phyloP scores from a whole-genome alignment of 2,113 vertebrate genomes.

The Haplochromis vanheusdeni region DNA sequence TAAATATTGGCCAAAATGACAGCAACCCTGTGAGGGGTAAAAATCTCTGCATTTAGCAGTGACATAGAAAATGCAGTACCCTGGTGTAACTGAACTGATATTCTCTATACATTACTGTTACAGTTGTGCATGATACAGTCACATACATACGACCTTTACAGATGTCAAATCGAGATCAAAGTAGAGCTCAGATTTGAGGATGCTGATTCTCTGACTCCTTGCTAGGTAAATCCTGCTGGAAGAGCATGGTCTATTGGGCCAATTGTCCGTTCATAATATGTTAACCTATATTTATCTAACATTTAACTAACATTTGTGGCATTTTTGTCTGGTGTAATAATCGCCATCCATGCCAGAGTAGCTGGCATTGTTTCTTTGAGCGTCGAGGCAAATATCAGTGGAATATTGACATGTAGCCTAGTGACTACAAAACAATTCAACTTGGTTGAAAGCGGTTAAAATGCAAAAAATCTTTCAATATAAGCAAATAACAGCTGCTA shows the following conservation, averaged over 20 bases:
- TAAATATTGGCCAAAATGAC: conserved; percentile 14
- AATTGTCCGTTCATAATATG: neutral
- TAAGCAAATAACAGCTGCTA: neutral
- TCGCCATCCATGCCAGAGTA: neutral
- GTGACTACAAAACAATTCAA: neutral
- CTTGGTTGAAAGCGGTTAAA: neutral
- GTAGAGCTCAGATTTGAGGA: neutral
- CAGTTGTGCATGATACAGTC: neutral
- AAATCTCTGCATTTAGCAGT: conserved; percentile 7
- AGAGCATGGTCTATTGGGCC: neutral
- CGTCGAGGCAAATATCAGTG: neutral
- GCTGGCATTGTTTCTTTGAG: neutral
- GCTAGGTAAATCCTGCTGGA: neutral
- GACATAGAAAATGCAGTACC: neutral
- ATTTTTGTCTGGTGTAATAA: neutral
- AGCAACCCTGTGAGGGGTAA: conserved; percentile 1
- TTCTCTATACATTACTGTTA: neutral
- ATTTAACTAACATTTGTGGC: neutral
- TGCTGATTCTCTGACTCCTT: neutral
- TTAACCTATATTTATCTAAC: neutral
- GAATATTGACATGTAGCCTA: neutral
- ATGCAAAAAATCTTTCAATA: neutral
- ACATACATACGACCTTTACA: neutral
- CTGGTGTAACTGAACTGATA: conserved; percentile 1
- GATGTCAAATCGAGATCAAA: neutral